These are phyloP conservation scores for Arothron firmamentum DNA, from an alignment of 2,113 vertebrate species.

Conservation along the genomic window DNA sequence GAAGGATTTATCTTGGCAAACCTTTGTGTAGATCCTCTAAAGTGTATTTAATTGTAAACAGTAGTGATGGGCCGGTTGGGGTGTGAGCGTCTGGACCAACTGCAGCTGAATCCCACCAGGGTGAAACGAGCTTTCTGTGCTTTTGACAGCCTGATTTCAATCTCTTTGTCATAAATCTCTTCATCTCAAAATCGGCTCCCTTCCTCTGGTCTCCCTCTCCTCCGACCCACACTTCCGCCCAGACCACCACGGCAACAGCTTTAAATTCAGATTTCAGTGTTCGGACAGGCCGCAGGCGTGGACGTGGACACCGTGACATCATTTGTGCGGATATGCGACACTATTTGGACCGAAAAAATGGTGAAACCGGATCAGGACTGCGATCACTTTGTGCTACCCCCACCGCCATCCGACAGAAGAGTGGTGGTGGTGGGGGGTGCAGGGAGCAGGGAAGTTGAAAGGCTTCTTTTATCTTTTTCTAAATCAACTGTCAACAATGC, in stretches of 20 bases:
- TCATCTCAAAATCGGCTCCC: not conserved
- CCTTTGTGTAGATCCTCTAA: no score
- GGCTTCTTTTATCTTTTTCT: constrained; percentile 58
- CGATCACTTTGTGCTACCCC: not conserved
- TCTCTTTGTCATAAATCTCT: not conserved
- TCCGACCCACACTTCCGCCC: not conserved
- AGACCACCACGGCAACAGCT: not conserved
- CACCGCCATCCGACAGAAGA: not conserved
- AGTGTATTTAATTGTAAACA: no score
- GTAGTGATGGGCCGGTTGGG: no score
- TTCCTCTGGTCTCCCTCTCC: not conserved
- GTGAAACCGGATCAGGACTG: not conserved
- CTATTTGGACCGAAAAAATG: not conserved
- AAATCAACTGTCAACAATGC: constrained; percentile 69
- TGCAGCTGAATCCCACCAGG: no score
- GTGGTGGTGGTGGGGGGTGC: constrained; percentile 1
- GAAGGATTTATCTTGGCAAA: no score
- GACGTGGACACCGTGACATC: not conserved
- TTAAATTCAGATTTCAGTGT: no score
- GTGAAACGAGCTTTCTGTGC: no score
- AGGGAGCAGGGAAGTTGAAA: constrained; percentile 46
- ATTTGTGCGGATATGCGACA: constrained; percentile 3
- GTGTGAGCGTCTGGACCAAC: no score
- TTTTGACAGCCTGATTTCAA: not conserved
- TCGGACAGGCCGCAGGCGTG: no score